Base-by-base conservation (phyloP, 2,888 invertebrate species). In the Aromia moschata region DNA sequence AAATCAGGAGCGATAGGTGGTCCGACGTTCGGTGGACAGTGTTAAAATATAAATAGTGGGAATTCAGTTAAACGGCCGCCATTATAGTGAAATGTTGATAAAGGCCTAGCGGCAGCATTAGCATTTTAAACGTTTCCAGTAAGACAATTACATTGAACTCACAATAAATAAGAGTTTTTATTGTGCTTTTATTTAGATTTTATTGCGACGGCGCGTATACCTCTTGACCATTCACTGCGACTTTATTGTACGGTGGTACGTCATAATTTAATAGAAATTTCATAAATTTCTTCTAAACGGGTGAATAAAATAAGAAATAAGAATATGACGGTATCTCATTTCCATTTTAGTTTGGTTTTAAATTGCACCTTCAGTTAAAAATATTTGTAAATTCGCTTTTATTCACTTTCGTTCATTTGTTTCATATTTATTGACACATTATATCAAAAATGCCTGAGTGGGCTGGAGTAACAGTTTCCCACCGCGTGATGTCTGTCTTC, bases 161-260 rank as follows among this genome's bases (percentile, higher is more conserved):
- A 11, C 36, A 47, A 47, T 47, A 47, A 47, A 47, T 47, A 47
- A 31, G n/a, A n/a, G 18, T 47, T 36, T 47, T 47, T 47, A 47
- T 47, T 36, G 36, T 36, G 4, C 12, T 47, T 47, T 47, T 47
- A 47, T 47, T 47, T 36, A 47, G 33, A 47, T 47, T 47, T 36
- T 17, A 47, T 33, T 31, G 33, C 17, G 30, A 14, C 11, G 46
- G 9, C 9, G 17, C 36, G 18, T 47, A 17, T 36, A 47, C 36
- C 18, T 47, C 30, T 45, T 25, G 45, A 16, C 4, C 30, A 14
- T 25, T 20, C 15, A 31, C 2, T 45, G 14, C 31, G 25, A 45
- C 45, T 5, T 25, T 30, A 3, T 11, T 20, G 14, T 20, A 18
- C 15, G 37, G 36, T 49, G 49, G 49, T 37, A 37, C 37, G 38